phyloP scores from a whole-genome alignment of 2,113 vertebrate species.

The Hypomesus transpacificus region DNA sequence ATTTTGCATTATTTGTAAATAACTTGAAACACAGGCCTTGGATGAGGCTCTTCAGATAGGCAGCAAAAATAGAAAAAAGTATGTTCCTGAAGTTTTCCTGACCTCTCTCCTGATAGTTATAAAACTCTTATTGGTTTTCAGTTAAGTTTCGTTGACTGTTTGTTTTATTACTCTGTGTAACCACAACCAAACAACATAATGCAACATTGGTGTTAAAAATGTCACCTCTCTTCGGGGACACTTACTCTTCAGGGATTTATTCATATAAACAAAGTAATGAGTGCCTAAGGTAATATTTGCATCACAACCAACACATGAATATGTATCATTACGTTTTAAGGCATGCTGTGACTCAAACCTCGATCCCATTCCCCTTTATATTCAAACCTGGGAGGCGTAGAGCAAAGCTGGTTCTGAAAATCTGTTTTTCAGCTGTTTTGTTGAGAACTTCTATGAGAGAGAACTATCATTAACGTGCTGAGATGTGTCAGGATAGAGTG shows the following conservation, averaged over 20 bases:
- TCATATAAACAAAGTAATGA: constrained; percentile 36
- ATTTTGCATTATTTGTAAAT: no score
- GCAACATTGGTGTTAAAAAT: constrained; percentile 36
- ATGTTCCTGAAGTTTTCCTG: constrained; percentile 11
- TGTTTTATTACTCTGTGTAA: constrained; percentile 56
- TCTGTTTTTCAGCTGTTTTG: constrained; percentile 16
- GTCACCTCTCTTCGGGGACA: constrained; percentile 53
- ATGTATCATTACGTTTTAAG: constrained; percentile 53
- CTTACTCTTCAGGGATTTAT: constrained; percentile 65
- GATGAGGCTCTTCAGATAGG: neutral
- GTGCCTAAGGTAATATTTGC: constrained; percentile 54
- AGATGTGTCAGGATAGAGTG: constrained; percentile 29
- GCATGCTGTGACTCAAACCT: constrained; percentile 27
- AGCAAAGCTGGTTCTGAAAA: neutral
- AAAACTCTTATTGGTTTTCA: constrained; percentile 55
- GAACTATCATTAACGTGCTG: constrained; percentile 33
- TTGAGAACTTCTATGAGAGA: constrained; percentile 26
- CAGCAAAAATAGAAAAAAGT: constrained; percentile 13
- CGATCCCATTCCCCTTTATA: constrained; percentile 21
- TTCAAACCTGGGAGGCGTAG: constrained; percentile 23
- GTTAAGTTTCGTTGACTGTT: constrained; percentile 62
- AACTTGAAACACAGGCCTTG: no score
- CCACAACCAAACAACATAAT: constrained; percentile 51
- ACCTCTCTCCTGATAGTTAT: constrained; percentile 41
- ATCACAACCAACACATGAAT: constrained; percentile 60